Conservation (phyloP, 2,113 vertebrate species). For the Pachyramphus minor region DNA sequence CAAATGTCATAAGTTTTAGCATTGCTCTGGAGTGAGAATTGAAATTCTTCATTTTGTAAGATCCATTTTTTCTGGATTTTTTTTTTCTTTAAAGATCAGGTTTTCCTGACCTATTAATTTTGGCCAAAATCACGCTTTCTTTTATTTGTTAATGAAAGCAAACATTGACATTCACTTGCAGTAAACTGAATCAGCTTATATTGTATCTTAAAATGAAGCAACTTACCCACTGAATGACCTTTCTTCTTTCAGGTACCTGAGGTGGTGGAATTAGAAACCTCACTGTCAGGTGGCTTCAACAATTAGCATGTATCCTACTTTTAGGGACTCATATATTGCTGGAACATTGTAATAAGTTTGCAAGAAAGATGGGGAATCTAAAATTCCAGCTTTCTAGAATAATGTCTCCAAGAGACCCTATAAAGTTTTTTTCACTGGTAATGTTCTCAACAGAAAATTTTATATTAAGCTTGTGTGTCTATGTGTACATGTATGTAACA, state of each 20-base stretch:
- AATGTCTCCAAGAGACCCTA: neutral
- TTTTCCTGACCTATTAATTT: neutral
- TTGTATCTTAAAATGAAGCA: neutral
- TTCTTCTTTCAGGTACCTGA: neutral
- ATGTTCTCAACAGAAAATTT: neutral
- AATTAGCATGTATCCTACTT: neutral
- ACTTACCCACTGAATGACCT: neutral
- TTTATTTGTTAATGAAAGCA: neutral
- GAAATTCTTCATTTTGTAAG: neutral
- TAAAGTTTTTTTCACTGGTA: neutral
- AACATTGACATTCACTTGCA: neutral
- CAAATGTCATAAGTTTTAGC: neutral
- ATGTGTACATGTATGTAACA: accelerated
- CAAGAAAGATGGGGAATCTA: neutral
- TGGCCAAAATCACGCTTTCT: neutral
- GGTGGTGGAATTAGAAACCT: neutral
- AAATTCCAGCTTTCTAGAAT: neutral
- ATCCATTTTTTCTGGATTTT: neutral
- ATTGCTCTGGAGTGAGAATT: neutral
- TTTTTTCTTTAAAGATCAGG: neutral
- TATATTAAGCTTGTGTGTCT: neutral
- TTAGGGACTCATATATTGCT: neutral
- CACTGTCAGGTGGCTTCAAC: neutral
- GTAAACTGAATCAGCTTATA: neutral
- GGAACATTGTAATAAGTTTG: neutral